phyloP scores from a whole-genome alignment of 2,888 invertebrate species.

The Strigamia maritima region DNA sequence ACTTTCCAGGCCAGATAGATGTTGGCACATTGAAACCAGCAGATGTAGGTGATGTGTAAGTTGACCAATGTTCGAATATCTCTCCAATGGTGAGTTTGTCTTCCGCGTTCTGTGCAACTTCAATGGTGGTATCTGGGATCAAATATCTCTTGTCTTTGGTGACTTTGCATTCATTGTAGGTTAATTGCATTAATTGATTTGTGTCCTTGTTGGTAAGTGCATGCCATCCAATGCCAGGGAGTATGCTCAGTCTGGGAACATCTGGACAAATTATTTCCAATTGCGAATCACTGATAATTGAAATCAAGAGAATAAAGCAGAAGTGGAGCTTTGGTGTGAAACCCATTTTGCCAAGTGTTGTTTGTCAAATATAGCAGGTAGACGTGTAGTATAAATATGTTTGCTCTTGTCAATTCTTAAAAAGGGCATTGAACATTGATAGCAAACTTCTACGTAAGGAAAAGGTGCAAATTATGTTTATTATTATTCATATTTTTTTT shows the following conservation, averaged over 20 bases:
- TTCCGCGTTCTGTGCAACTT: too few species aligned
- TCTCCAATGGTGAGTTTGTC: not conserved
- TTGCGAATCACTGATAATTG: too few species aligned
- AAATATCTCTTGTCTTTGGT: not conserved
- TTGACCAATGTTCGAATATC: not conserved
- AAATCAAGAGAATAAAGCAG: too few species aligned
- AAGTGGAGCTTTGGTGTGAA: too few species aligned
- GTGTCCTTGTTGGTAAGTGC: not conserved
- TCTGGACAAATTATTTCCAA: not conserved
- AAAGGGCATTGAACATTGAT: too few species aligned
- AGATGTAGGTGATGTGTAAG: not conserved
- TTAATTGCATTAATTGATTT: not conserved
- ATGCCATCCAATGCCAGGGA: not conserved
- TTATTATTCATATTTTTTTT: too few species aligned
- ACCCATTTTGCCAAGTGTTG: too few species aligned
- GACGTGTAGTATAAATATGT: too few species aligned
- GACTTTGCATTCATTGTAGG: not conserved
- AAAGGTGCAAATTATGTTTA: too few species aligned
- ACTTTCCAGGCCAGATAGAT: not conserved
- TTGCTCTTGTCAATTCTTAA: too few species aligned
- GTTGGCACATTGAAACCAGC: not conserved
- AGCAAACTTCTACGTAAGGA: too few species aligned
- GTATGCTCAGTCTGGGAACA: not conserved
- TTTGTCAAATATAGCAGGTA: too few species aligned
- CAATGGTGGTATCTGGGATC: not conserved